These are phyloP conservation scores for Armadillidium nasatum DNA, from an alignment of 1,140 invertebrate species.

Conservation along the genomic window DNA sequence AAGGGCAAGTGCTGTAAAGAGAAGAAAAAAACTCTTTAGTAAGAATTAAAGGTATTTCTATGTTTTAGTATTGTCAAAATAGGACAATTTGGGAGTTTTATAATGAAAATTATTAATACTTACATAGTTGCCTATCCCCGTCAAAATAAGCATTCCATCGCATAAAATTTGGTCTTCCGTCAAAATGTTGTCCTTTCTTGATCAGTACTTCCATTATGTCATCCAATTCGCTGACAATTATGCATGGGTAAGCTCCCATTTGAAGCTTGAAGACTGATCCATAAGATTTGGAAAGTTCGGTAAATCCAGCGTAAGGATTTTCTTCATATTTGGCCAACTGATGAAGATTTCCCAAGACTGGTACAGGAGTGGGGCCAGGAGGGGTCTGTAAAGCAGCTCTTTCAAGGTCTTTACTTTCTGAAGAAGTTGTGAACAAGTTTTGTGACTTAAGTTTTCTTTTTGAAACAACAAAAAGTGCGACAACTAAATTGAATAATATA, in stretches of 20 bases:
- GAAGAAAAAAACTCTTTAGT: conserved; percentile 32
- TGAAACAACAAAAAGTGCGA: neutral
- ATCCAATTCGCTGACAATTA: conserved; percentile 70
- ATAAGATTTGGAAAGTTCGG: conserved; percentile 61
- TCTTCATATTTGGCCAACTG: conserved; percentile 58
- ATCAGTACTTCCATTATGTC: conserved; percentile 72
- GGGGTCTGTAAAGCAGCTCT: conserved; percentile 11
- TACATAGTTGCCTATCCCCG: conserved; percentile 65
- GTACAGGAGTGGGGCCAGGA: conserved; percentile 56
- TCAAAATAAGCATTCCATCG: conserved; percentile 62
- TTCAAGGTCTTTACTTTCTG: neutral
- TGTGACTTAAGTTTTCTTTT: neutral
- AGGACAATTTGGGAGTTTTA: neutral
- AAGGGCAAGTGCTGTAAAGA: conserved; percentile 70
- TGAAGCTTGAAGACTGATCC: conserved; percentile 70
- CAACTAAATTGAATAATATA: neutral
- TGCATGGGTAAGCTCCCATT: conserved; percentile 64
- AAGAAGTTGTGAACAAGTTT: neutral
- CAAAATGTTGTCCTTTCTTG: conserved; percentile 71
- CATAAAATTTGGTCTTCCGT: conserved; percentile 71
- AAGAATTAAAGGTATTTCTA: neutral
- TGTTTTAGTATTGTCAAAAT: neutral
- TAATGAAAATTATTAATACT: conserved; percentile 48
- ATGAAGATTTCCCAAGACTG: conserved; percentile 67
- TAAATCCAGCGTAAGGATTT: conserved; percentile 70